A percentile compares a stretch with the other conserved stretches of the same genome.
Evolutionary conservation across 2,113 vertebrate species (phyloP).

Genomic region (Mugil cephalus): DNA sequence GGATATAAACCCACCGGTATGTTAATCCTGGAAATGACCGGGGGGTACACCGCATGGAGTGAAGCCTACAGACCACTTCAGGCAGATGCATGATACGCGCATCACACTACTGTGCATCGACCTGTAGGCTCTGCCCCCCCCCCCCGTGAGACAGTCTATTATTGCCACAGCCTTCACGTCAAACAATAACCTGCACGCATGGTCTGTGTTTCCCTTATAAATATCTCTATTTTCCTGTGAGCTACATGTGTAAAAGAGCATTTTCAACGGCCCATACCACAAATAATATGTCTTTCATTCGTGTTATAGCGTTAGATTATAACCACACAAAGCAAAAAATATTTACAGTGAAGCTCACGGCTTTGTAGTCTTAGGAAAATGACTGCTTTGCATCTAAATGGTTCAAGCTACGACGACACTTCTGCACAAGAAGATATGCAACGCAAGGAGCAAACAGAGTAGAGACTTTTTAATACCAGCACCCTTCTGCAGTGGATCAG

Average conservation of each 20-base stretch:
- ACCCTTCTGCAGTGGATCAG: slow-evolving; percentile 56
- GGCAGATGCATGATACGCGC: slow-evolving; percentile 12
- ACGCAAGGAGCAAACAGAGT: not conserved
- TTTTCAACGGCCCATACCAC: not conserved
- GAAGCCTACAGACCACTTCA: slow-evolving; percentile 12
- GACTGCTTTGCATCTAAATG: not conserved
- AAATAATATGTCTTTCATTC: slow-evolving; percentile 12
- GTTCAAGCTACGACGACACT: not conserved
- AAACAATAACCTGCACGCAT: slow-evolving; percentile 36
- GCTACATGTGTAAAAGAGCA: not conserved
- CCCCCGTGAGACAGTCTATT: slow-evolving; percentile 21
- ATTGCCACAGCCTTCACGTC: slow-evolving; percentile 25
- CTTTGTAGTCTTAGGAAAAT: not conserved
- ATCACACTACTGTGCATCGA: slow-evolving; percentile 23
- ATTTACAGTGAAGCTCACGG: not conserved
- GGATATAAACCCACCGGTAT: slow-evolving; percentile 7
- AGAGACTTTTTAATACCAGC: slow-evolving; percentile 55
- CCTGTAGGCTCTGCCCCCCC: slow-evolving; percentile 35
- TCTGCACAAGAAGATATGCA: not conserved
- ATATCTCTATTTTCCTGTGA: too few species aligned
- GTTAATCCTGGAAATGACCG: slow-evolving; percentile 8
- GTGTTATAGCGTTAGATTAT: not conserved
- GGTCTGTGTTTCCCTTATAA: slow-evolving; percentile 5
- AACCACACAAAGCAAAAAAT: too few species aligned
- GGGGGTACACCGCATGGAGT: slow-evolving; percentile 11